Evolutionary conservation across 2,113 vertebrate genomes (phyloP).

Genomic region (Salvelinus sp.): DNA sequence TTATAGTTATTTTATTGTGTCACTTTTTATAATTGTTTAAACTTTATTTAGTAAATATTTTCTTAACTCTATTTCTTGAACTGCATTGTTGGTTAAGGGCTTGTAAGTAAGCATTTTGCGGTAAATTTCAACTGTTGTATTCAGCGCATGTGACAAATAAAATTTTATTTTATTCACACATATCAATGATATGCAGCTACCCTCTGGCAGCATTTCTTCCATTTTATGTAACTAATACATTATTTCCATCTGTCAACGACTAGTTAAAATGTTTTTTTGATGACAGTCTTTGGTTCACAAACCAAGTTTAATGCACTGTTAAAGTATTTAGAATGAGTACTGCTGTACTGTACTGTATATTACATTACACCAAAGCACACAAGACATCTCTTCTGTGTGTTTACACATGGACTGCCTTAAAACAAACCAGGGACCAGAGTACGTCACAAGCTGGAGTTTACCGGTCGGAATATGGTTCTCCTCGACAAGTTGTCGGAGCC

Average conservation of each 20-base stretch:
- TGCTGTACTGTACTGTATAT: constrained; percentile 2
- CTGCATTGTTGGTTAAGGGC: too few species aligned
- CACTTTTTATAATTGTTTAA: too few species aligned
- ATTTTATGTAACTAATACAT: background rate
- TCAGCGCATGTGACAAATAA: too few species aligned
- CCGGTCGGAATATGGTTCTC: constrained; percentile 23
- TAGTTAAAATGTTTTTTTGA: background rate
- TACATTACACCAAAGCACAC: constrained; percentile 30
- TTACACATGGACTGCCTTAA: constrained; percentile 21
- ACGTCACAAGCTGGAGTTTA: constrained; percentile 36
- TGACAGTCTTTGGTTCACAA: background rate
- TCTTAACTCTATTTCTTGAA: too few species aligned
- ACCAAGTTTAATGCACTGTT: background rate
- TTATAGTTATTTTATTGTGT: too few species aligned
- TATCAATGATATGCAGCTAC: background rate
- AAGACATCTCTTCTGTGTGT: constrained; percentile 21
- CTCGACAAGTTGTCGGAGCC: constrained; percentile 32
- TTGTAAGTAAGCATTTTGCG: too few species aligned
- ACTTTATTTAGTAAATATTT: too few species aligned
- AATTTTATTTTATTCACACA: background rate
- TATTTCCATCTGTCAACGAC: constrained; percentile 5
- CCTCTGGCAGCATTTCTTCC: background rate
- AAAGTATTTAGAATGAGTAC: background rate
- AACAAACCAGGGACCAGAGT: constrained; percentile 23
- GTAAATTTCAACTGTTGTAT: too few species aligned